These are phyloP conservation scores for Phylloscopus whistleri DNA, from an alignment of 2,113 vertebrate species.

Conservation along the genomic window DNA sequence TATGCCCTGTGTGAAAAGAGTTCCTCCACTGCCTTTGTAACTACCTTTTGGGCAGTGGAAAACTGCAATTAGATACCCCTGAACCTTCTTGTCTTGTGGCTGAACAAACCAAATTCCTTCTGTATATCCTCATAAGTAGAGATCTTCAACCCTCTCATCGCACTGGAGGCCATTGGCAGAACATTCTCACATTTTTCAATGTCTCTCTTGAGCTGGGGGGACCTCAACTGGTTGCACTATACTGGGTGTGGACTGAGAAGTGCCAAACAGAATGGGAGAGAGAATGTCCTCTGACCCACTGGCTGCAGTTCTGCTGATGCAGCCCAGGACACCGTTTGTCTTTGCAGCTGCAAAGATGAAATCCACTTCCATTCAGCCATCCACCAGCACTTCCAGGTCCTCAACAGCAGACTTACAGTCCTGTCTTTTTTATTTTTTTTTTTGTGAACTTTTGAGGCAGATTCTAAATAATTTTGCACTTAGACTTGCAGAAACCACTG, in stretches of 20 bases:
- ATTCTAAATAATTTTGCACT: neutral
- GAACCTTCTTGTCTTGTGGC: neutral
- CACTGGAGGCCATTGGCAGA: neutral
- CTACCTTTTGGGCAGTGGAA: neutral
- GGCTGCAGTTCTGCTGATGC: neutral
- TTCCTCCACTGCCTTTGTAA: neutral
- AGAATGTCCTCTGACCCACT: accelerated
- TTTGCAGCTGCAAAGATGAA: neutral
- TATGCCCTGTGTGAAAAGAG: neutral
- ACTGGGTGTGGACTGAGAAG: neutral
- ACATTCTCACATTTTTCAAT: neutral
- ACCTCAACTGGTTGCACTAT: neutral
- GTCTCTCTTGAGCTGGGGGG: neutral
- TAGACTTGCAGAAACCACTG: neutral
- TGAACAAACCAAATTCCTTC: neutral
- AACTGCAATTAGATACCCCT: neutral
- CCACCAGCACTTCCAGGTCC: neutral
- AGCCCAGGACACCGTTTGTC: accelerated
- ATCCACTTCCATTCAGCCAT: neutral
- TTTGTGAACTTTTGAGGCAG: neutral
- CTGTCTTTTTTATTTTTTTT: too few species aligned
- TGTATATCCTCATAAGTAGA: neutral
- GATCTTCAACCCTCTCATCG: neutral
- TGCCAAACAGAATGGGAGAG: neutral
- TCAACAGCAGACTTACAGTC: neutral